Conservation (phyloP, 2,113 vertebrate genomes). For the Tamias sibiricus region DNA sequence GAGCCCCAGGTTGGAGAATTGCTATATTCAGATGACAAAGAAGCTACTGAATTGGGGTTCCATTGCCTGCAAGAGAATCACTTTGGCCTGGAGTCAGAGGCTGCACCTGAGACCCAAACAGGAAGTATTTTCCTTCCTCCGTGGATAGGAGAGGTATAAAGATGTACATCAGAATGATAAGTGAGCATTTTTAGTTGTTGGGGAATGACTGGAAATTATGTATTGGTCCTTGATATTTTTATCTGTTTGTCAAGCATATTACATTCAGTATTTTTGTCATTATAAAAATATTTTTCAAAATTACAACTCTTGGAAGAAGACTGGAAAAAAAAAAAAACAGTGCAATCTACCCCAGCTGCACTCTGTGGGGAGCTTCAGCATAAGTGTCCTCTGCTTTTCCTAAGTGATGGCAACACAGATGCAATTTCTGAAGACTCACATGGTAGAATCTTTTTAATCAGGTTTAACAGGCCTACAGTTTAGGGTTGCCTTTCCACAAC, state of each 20-base stretch:
- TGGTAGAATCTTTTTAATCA: not conserved
- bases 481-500: not conserved
- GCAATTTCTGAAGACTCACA: not conserved
- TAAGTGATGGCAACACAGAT: not conserved
- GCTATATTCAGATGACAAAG: not conserved
- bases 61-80: not conserved
- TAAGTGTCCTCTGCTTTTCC: not conserved
- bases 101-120: not conserved
- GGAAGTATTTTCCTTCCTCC: fast-evolving
- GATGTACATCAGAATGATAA: not conserved
- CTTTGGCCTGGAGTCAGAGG: not conserved
- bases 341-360: not conserved
- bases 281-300: not conserved
- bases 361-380: fast-evolving
- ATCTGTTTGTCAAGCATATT: not conserved
- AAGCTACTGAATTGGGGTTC: not conserved
- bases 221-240: not conserved
- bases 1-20: not conserved
- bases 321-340: not conserved
- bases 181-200: not conserved
- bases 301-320: not conserved
- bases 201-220: not conserved
- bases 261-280: not conserved
- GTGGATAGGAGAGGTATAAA: not conserved
- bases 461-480: not conserved